These are phyloP conservation scores for Coccyzus lansbergi DNA, from an alignment of 2,797 vertebrate species.

Conservation along the genomic window DNA sequence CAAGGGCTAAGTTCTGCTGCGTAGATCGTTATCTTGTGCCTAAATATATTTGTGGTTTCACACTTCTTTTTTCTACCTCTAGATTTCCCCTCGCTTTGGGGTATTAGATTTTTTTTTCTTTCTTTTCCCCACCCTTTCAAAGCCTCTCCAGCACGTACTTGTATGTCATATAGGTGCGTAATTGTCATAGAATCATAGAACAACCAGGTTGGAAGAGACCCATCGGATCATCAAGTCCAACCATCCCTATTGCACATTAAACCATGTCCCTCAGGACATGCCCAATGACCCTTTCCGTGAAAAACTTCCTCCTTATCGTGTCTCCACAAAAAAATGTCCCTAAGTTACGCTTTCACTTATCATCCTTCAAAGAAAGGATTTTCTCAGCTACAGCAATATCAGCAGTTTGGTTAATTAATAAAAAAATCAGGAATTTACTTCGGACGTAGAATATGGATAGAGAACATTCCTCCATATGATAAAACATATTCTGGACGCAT, in stretches of 20 bases:
- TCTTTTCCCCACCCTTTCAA: not conserved
- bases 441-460: not conserved
- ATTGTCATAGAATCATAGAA: not conserved
- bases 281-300: no score
- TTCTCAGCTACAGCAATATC: not conserved
- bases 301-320: no score
- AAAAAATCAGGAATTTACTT: conserved; percentile 40
- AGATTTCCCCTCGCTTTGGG: not conserved
- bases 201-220: no score
- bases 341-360: conserved; percentile 31
- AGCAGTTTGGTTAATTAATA: conserved; percentile 36
- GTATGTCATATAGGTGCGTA: not conserved
- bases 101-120: not conserved
- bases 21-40: not conserved
- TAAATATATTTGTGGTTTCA: not conserved
- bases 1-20: not conserved
- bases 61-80: conserved; percentile 3
- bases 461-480: not conserved
- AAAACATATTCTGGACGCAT: not conserved
- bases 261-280: no score
- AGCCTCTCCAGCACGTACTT: not conserved
- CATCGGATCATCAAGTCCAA: no score
- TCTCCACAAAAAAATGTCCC: not conserved
- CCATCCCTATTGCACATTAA: no score
- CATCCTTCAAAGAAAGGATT: conserved; percentile 25